Base-by-base conservation (phyloP, 2,888 invertebrate species). In the Xanthia icteritia region DNA sequence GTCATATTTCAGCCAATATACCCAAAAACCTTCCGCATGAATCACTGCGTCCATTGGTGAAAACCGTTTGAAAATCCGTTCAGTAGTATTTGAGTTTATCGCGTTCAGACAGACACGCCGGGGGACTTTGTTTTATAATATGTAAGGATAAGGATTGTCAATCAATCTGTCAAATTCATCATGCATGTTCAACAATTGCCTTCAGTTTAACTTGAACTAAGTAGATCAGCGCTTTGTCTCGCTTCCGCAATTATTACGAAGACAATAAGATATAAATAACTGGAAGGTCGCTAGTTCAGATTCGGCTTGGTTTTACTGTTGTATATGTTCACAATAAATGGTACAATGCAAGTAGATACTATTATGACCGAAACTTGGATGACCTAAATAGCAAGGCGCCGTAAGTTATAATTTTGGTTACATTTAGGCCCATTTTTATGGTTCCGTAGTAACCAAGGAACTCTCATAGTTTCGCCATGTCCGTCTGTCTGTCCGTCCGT, bases 191-290 rank as follows among this genome's bases (percentile, higher is more conserved):
- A 27, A 54, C 36, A 70, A 66, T 73, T 68, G 56, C 56, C 45
- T 56, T 58, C 56, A 45, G 56, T 48, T 56, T 31, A 27, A 45
- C 72, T 58, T 39, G 31, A 60, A 42, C 51, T 9, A 70, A 63
- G 17, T 70, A 81, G 58, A 31, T 23, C 51, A 72, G 48, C 61
- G 1, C 23, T 42, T 67, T 64, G 64, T 77, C 54, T 63, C 39
- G 45, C 60, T 64, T 39, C 64, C 56, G 27, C 36, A 54, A 42
- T 67, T 48, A 69, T 67, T 27, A n/a, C 13, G 17, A 56, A 60
- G 20, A 82, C 86, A 85, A 85, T 70, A 58, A 31, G 15, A 63
- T 60, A 42, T 67, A 70, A 68, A 51, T 71, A 76, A 36, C 56
- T 61, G 8, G 42, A 76, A 82, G 76, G 68, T 75, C 85, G 31